phyloP scores from a whole-genome alignment of 2,888 invertebrate species.

The Euproctis similis region DNA sequence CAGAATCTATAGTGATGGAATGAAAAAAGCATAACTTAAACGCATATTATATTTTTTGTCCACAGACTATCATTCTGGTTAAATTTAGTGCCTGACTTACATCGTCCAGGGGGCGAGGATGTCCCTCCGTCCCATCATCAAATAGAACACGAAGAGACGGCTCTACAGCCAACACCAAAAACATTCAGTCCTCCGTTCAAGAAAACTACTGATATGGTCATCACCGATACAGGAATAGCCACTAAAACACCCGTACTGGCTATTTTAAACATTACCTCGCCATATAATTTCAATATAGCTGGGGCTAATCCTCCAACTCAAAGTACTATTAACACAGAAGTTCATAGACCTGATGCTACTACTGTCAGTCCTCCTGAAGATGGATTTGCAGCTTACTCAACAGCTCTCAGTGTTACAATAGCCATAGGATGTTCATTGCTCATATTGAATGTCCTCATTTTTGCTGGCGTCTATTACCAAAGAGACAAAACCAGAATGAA shows the following conservation, averaged over 20 bases:
- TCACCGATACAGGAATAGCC: constrained; percentile 57
- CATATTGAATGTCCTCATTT: constrained; percentile 93
- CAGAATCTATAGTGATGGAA: too few species aligned
- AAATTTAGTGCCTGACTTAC: constrained; percentile 93
- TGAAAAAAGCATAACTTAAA: too few species aligned
- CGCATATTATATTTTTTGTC: constrained; percentile 9
- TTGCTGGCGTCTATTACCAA: constrained; percentile 96
- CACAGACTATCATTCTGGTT: constrained; percentile 93
- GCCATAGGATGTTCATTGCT: constrained; percentile 95
- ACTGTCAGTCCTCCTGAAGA: constrained; percentile 83
- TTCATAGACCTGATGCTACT: constrained; percentile 56
- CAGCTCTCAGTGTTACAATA: constrained; percentile 93
- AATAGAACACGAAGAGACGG: constrained; percentile 83
- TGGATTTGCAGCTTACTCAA: constrained; percentile 92
- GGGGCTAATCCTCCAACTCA: constrained; percentile 56
- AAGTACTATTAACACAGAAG: constrained; percentile 41
- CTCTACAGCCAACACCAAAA: constrained; percentile 69
- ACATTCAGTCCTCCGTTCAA: constrained; percentile 75
- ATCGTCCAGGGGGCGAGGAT: constrained; percentile 90
- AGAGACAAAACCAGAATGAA: constrained; percentile 87
- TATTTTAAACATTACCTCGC: constrained; percentile 59
- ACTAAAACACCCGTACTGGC: constrained; percentile 56
- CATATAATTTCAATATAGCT: constrained; percentile 57
- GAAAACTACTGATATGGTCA: constrained; percentile 69
- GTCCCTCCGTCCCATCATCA: constrained; percentile 90